Conservation (phyloP, 2,888 invertebrate genomes). For the Troides helena region DNA sequence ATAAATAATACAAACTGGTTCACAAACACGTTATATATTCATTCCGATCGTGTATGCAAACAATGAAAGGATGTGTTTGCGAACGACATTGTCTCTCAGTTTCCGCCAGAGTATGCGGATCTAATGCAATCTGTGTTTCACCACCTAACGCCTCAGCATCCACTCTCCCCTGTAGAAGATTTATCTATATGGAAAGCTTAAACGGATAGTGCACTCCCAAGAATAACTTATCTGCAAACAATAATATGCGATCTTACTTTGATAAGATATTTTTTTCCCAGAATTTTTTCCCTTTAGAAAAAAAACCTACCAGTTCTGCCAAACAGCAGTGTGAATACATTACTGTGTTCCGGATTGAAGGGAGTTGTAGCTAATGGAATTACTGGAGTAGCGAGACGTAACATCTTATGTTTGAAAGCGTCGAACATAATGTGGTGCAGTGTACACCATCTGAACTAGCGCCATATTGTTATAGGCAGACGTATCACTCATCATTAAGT, state of each 20-base stretch:
- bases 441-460: no score
- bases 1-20: conserved; percentile 10
- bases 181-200: background rate
- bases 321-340: no score
- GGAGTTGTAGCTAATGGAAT: no score
- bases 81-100: conserved; percentile 22
- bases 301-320: no score
- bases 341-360: no score
- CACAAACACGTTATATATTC: conserved; percentile 19
- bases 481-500: no score
- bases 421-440: no score
- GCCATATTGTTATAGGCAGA: no score
- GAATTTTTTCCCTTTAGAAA: no score
- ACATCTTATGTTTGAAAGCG: no score
- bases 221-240: background rate
- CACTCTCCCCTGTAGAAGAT: conserved; percentile 7
- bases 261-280: background rate
- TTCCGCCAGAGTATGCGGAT: conserved; percentile 17
- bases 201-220: background rate
- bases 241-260: background rate
- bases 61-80: conserved; percentile 23
- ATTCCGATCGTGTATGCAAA: conserved; percentile 19
- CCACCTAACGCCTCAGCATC: conserved; percentile 3
- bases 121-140: conserved; percentile 21
- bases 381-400: no score